phyloP scores from a whole-genome alignment of 2,888 invertebrate genomes.

The Andrena haemorrhoa region DNA sequence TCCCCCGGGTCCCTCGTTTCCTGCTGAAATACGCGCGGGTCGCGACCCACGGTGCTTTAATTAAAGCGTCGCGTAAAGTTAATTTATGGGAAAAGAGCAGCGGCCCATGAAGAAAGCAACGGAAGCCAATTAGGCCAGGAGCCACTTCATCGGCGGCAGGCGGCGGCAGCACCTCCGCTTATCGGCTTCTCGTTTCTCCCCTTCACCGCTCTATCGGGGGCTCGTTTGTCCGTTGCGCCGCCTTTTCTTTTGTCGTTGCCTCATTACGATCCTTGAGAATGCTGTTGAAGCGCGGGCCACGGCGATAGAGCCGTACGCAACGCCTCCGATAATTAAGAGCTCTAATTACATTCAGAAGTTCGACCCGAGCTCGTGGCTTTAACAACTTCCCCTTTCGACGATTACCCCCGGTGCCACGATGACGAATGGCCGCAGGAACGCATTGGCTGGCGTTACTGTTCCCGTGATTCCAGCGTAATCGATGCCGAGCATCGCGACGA shows the following conservation, averaged over 20 bases:
- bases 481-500: not conserved
- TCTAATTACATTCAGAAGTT: slow-evolving; percentile 65
- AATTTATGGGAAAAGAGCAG: slow-evolving; percentile 73
- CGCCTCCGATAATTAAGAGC: slow-evolving; percentile 64
- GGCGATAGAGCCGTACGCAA: slow-evolving; percentile 48
- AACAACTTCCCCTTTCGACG: slow-evolving; percentile 48
- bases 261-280: slow-evolving; percentile 66
- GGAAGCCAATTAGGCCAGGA: slow-evolving; percentile 78
- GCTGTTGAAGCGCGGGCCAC: slow-evolving; percentile 28
- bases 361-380: slow-evolving; percentile 23
- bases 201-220: slow-evolving; percentile 52
- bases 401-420: slow-evolving; percentile 50
- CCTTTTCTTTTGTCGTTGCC: slow-evolving; percentile 65
- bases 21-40: slow-evolving; percentile 58
- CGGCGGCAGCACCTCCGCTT: slow-evolving; percentile 54
- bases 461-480: not conserved
- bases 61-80: slow-evolving; percentile 74
- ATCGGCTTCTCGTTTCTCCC: slow-evolving; percentile 65
- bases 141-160: slow-evolving; percentile 69
- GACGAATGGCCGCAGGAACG: slow-evolving; percentile 46
- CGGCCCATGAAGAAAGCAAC: slow-evolving; percentile 72
- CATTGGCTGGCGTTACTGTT: slow-evolving; percentile 1
- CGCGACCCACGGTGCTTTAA: slow-evolving; percentile 69
- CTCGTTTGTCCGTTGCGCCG: slow-evolving; percentile 67
- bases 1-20: slow-evolving; percentile 45